Evolutionary conservation across 2,113 vertebrate species (phyloP).

Genomic region (Tiliqua scincoides): DNA sequence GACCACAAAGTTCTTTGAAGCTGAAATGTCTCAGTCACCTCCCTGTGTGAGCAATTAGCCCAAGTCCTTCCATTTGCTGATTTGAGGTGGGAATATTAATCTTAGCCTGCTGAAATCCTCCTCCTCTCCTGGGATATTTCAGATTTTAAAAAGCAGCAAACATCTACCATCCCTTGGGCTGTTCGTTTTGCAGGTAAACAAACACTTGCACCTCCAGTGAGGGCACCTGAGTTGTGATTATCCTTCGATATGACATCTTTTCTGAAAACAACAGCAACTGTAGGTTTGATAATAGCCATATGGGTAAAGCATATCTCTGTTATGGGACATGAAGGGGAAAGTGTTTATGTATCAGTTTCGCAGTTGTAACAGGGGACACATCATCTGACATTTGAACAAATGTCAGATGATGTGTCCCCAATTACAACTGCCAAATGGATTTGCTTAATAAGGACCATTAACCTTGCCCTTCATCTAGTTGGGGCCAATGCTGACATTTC

Average conservation of each 20-base stretch:
- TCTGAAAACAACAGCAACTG: neutral
- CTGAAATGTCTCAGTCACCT: neutral
- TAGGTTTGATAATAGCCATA: neutral
- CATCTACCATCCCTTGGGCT: neutral
- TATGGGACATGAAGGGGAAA: neutral
- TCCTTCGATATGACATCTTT: too few species aligned
- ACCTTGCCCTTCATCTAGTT: neutral
- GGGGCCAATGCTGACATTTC: too few species aligned
- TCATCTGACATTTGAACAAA: neutral
- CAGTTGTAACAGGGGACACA: too few species aligned
- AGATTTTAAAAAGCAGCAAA: neutral
- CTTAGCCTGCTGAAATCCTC: neutral
- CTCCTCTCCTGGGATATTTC: neutral
- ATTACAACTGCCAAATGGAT: neutral
- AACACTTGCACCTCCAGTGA: neutral
- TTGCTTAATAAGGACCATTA: neutral
- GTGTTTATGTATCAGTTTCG: neutral
- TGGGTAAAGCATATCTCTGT: neutral
- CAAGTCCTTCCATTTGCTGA: neutral
- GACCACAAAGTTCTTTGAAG: neutral
- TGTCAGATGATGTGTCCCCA: neutral
- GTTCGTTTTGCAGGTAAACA: neutral
- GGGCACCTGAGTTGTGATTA: neutral
- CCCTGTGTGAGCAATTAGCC: neutral
- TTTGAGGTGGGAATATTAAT: conserved; percentile 3